Evolutionary conservation across 2,113 vertebrate genomes (phyloP), one percentile per base, ranked within the genome.

Genomic region (Acanthochromis polyacanthus): DNA sequence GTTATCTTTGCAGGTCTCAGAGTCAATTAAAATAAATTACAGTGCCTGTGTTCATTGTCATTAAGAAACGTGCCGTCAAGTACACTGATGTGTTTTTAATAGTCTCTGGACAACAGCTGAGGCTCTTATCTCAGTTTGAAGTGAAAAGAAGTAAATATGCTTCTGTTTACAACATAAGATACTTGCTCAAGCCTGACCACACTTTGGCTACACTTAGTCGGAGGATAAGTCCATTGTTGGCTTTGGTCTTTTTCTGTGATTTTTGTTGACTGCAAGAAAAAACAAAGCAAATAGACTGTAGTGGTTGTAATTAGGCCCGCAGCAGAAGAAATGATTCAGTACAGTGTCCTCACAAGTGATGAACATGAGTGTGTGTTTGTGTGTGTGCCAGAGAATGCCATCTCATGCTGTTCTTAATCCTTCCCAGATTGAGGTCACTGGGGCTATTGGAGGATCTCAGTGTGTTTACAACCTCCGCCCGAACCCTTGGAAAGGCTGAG

Each of bases 361-460:
- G 16, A 32, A 61, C 63, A 15, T 63, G 66, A 14, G 25, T 69
- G 51, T 71, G 38, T 66, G 19, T 65, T 16, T 22, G 79, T 59
- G 36, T 48, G n/a, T 43, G 57, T 71, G 65, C 56, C 48, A 10
- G 20, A 59, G 53, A 72, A 87, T 82, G 82, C 75, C 82, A 40
- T 86, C 81, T 61, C 83, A 72, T 85, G 56, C 61, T 77, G 71
- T 76, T 84, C 78, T 55, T 89, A 93, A 88, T 93, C 91, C 89
- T 60, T 62, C 75, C 43, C 83, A 92, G 89, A 91, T 91, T 92
- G 88, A 90, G 91, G 91, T 89, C 90, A 90, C 58, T 65, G 57
- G 66, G 80, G 82, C 62, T 81, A 55, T 23, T 75, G 66, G 72
- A 81, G 59, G 67, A 87, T 86, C 76, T 86, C 20, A 2, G 61